These are phyloP conservation scores for Pseudopipra pipra DNA, from an alignment of 2,113 vertebrate species.

Conservation along the genomic window DNA sequence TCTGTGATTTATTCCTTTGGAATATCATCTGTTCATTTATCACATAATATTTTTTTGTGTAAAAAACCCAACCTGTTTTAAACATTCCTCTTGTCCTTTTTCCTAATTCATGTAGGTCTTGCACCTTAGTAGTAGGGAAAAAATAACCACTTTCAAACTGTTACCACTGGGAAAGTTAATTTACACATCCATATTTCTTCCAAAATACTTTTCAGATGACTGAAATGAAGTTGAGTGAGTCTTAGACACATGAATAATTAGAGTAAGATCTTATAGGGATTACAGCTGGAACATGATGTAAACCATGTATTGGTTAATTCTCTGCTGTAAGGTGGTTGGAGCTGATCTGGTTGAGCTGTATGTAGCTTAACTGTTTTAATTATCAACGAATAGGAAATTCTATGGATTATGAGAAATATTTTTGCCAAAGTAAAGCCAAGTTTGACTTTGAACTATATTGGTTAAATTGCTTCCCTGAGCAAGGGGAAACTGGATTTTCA, in stretches of 20 bases:
- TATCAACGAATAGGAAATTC: neutral
- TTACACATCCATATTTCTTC: neutral
- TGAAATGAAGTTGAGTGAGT: neutral
- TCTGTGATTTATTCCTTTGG: neutral
- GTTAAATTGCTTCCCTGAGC: neutral
- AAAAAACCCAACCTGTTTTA: neutral
- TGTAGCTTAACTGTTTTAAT: neutral
- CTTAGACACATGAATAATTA: neutral
- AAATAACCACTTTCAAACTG: neutral
- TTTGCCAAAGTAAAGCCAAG: neutral
- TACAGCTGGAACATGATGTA: neutral
- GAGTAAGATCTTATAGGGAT: neutral
- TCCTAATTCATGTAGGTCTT: neutral
- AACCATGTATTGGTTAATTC: neutral
- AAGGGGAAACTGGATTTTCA: neutral
- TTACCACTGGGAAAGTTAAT: neutral
- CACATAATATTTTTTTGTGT: neutral
- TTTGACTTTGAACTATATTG: neutral
- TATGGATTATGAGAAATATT: neutral
- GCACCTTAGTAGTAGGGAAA: neutral
- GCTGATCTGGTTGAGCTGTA: neutral
- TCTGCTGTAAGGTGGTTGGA: neutral
- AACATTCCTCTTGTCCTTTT: neutral
- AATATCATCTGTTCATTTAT: neutral
- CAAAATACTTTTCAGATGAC: neutral